Conservation (phyloP, 2,113 vertebrate species). For the Loxodonta africana region DNA sequence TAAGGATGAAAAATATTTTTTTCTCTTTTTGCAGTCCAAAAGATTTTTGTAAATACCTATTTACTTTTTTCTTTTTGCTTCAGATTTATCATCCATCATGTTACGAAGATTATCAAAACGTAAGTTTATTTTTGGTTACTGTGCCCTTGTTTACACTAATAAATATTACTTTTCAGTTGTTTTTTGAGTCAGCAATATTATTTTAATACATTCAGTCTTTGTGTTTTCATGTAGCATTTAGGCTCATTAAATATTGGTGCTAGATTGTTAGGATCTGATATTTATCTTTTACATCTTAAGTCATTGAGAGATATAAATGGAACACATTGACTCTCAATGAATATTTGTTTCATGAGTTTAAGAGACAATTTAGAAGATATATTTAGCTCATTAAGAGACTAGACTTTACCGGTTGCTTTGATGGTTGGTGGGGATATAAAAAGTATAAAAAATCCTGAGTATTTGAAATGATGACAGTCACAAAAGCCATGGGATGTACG, state of each 20-base stretch:
- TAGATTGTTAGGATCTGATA: neutral
- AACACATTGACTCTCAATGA: neutral
- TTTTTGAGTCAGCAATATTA: slow-evolving; percentile 18
- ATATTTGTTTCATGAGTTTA: neutral
- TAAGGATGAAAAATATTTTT: neutral
- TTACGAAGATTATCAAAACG: slow-evolving; percentile 99
- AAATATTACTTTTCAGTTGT: neutral
- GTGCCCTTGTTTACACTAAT: slow-evolving; percentile 26
- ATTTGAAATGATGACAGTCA: neutral
- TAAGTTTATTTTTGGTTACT: slow-evolving; percentile 88
- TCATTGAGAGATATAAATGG: neutral
- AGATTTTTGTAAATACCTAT: neutral
- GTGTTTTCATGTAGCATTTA: neutral
- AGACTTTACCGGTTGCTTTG: neutral
- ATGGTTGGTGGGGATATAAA: neutral
- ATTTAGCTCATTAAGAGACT: slow-evolving; percentile 18
- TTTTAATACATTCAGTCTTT: slow-evolving; percentile 43
- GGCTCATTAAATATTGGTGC: neutral
- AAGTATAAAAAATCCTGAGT: neutral
- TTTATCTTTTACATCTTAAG: neutral
- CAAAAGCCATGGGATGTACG: neutral
- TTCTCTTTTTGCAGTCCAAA: neutral
- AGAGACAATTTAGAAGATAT: slow-evolving; percentile 19
- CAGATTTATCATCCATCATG: slow-evolving; percentile 99
- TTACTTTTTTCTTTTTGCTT: slow-evolving; percentile 68